Evolutionary conservation across 1,140 invertebrate genomes (phyloP).

Genomic region (Nylanderia fulva): DNA sequence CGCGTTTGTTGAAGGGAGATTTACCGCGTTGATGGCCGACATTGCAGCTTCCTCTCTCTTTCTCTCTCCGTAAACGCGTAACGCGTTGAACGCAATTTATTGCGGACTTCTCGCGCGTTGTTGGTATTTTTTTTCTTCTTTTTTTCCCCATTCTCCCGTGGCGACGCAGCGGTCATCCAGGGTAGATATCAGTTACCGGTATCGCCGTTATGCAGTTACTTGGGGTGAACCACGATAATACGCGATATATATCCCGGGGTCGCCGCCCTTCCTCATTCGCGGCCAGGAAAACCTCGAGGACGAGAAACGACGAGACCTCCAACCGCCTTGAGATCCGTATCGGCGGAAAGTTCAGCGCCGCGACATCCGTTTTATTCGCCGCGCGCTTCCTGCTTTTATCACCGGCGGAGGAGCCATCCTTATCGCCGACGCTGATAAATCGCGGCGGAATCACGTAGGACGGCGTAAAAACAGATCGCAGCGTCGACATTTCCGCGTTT

Average conservation of each 20-base stretch:
- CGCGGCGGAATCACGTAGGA: neutral
- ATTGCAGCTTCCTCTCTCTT: conserved; percentile 10
- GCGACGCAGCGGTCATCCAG: neutral
- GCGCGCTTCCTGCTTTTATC: conserved; percentile 49
- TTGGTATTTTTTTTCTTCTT: conserved; percentile 47
- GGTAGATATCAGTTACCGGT: neutral
- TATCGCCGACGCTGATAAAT: conserved; percentile 37
- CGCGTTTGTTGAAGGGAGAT: conserved; percentile 60
- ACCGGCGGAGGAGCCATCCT: neutral
- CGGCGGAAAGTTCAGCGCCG: conserved; percentile 45
- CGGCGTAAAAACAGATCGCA: conserved; percentile 14
- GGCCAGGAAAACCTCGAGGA: neutral
- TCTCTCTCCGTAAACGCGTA: neutral
- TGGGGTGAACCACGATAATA: conserved; percentile 65
- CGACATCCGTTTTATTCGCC: conserved; percentile 54
- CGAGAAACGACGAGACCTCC: neutral
- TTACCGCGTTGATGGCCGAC: conserved; percentile 42
- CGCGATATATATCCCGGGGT: conserved; percentile 40
- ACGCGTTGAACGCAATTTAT: conserved; percentile 55
- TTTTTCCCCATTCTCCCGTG: neutral
- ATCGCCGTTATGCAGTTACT: conserved; percentile 68
- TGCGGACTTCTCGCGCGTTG: conserved; percentile 43
- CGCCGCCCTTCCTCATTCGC: conserved; percentile 34
- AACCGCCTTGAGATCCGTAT: conserved; percentile 61
- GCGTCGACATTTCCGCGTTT: neutral